Base-by-base conservation (phyloP, 2,113 vertebrate genomes). In the Ibidorhyncha struthersii region DNA sequence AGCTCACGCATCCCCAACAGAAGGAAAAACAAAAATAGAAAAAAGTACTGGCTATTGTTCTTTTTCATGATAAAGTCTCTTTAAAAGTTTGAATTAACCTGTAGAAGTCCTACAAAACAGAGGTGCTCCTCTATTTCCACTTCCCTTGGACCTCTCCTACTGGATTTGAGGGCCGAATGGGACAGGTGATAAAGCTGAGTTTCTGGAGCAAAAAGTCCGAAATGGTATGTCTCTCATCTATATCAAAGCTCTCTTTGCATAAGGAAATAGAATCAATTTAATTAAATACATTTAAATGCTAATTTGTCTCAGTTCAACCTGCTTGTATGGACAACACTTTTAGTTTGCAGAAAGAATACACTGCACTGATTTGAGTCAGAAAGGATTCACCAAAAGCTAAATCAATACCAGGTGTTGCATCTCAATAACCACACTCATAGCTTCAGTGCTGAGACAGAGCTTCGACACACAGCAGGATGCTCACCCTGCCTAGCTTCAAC, bases 11-110 rank as follows among this genome's bases (percentile, higher is more conserved):
- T 65, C 40, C 47, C 38, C 83, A 79, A 32, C 49, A 84, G 70
- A 91, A 79, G 25, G 20, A 72, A 92, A 92, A 96, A 61, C 18
- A 82, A 93, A 86, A 90, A 19, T 9, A 83, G 56, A 59, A 94
- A 86, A 85, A 91, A 52, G 20, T 70, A 84, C 29, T 62, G 22
- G 69, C 14, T 92, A 32, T 23, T 83, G 21, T 82, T 89, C 50
- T 93, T 86, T 96, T 88, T 76, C 58, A 91, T 40, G 14, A 71
- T 55, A 52, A 89, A 76, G 20, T 67, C 22, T 53, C 52, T 89
- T 53, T 7, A 9, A 40, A 86, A 93, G 40, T 52, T 85, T 70
- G 9, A 83, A 95, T 73, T 87, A 80, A 69, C 30, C 40, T 52
- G 27, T 12, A 38, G 14, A 79, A 91, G 53, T 77, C 36, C 55